Evolutionary conservation across 2,888 invertebrate species (phyloP).

Genomic region (Meghimatium bilineatum): DNA sequence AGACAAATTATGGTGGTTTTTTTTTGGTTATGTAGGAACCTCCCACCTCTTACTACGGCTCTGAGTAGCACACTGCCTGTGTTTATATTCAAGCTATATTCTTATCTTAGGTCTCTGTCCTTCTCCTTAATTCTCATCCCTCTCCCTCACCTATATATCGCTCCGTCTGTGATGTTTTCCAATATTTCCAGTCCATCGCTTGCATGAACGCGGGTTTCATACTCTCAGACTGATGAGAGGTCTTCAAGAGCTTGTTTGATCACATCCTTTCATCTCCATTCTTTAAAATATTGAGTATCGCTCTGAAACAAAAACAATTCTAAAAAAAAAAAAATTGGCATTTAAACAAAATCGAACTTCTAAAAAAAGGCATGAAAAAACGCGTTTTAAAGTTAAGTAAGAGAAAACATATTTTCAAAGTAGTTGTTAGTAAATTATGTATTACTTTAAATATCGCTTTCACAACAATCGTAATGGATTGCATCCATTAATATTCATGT

Average conservation of each 20-base stretch:
- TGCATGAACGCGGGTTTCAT: not conserved
- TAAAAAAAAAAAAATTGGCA: not conserved
- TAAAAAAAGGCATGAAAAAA: not conserved
- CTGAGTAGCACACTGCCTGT: no score
- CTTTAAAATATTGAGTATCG: not conserved
- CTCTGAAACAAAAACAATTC: not conserved
- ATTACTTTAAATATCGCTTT: no score
- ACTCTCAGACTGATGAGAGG: not conserved
- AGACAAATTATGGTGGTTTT: no score
- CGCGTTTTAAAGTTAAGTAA: no score
- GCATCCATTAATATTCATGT: no score
- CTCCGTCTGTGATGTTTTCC: not conserved
- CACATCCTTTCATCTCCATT: not conserved
- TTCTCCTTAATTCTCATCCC: not conserved
- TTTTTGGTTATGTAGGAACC: no score
- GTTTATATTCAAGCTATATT: no score
- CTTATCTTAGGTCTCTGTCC: not conserved
- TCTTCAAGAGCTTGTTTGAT: not conserved
- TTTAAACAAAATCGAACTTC: not conserved
- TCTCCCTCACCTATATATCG: not conserved
- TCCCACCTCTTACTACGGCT: no score
- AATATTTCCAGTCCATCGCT: constrained; percentile 2
- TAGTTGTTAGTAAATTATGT: no score
- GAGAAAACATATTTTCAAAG: no score
- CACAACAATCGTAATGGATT: no score